These are phyloP conservation scores for Oedothorax gibbosus DNA, from an alignment of 1,140 invertebrate genomes.

Conservation along the genomic window DNA sequence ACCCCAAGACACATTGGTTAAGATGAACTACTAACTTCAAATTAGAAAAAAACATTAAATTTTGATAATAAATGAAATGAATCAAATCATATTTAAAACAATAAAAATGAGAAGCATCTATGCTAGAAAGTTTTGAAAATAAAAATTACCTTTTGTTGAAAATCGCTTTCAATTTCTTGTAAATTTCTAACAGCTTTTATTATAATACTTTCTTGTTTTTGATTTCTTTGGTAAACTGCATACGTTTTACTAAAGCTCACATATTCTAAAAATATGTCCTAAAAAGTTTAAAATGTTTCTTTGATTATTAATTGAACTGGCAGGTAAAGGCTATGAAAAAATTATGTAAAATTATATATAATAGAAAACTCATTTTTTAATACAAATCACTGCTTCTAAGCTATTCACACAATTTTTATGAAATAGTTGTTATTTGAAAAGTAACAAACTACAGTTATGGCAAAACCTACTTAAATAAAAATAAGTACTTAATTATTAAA, in stretches of 20 bases:
- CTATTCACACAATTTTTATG: too few relatives aligned
- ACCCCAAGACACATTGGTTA: background rate
- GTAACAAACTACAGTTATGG: too few relatives aligned
- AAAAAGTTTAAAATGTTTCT: background rate
- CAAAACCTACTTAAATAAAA: too few relatives aligned
- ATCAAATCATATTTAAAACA: background rate
- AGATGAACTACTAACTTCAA: slow-evolving; percentile 14
- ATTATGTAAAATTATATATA: too few relatives aligned
- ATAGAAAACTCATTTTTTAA: too few relatives aligned
- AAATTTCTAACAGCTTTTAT: background rate
- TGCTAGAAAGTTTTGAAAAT: background rate
- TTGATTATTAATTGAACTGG: too few relatives aligned
- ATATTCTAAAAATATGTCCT: slow-evolving; percentile 17
- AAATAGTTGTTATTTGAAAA: too few relatives aligned
- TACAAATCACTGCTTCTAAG: too few relatives aligned
- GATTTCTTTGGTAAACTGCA: slow-evolving; percentile 8
- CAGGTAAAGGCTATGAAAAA: too few relatives aligned
- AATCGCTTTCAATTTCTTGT: background rate
- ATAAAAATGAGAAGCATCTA: too few relatives aligned
- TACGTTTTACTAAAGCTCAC: background rate
- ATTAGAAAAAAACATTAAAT: background rate
- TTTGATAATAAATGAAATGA: background rate
- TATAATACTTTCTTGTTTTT: background rate
- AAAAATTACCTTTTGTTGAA: slow-evolving; percentile 3
- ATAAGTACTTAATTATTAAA: too few relatives aligned